A percentile compares a stretch with the other conserved stretches of the same genome.
Evolutionary conservation across 2,113 vertebrate species (phyloP).

Genomic region (Channa maculata): DNA sequence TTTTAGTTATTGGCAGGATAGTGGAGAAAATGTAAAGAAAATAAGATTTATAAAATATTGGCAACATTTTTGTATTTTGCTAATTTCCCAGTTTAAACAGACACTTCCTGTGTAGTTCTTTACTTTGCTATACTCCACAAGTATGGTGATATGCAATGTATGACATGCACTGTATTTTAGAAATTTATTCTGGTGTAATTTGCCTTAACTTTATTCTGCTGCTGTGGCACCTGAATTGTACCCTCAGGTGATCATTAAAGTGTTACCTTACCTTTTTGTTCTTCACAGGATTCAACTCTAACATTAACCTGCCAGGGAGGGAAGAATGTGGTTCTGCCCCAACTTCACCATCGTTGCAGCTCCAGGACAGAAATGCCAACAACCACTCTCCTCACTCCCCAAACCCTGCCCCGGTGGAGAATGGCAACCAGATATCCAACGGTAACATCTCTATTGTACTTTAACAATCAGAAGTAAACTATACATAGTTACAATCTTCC

Average conservation of each 20-base stretch:
- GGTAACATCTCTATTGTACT: conserved; percentile 79
- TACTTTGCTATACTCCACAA: too few species aligned
- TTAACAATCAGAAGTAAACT: background rate
- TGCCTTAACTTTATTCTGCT: too few species aligned
- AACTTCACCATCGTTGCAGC: conserved; percentile 84
- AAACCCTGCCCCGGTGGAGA: conserved; percentile 87
- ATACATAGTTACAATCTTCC: background rate
- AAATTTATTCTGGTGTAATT: too few species aligned
- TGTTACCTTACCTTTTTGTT: conserved; percentile 27
- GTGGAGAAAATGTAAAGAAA: too few species aligned
- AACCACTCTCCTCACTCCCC: conserved; percentile 85
- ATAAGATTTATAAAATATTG: too few species aligned
- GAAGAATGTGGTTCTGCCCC: conserved; percentile 85
- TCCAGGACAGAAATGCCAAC: conserved; percentile 95
- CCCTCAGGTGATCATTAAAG: too few species aligned
- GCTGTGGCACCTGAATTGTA: too few species aligned
- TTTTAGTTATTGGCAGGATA: background rate
- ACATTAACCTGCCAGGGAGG: conserved; percentile 89
- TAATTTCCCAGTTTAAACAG: too few species aligned
- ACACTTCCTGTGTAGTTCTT: too few species aligned
- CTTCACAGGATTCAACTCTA: conserved; percentile 89
- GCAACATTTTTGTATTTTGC: too few species aligned
- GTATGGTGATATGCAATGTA: too few species aligned
- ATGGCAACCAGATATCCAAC: conserved; percentile 93
- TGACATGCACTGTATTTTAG: too few species aligned